Base-by-base conservation (phyloP, 2,113 vertebrate genomes). In the Pleuronectes platessa region DNA sequence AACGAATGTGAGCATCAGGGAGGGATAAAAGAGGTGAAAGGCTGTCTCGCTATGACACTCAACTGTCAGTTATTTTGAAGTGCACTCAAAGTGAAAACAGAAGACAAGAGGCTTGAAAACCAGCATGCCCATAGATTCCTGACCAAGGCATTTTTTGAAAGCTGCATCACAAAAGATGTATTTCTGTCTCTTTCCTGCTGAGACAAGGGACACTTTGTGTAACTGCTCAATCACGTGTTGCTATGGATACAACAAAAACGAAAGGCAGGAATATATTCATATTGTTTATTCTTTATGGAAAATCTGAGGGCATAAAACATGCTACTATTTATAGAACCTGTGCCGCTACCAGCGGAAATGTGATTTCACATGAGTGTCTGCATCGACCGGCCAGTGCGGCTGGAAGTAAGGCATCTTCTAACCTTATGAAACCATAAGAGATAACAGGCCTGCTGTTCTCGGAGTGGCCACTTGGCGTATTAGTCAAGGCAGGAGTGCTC, bases 191-290 rank as follows among this genome's bases (percentile, higher is more conserved):
- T 23, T 72, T 68, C 74, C 74, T 56, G 53, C 80, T 58, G 67
- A 90, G 74, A 88, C 79, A 86, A 82, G 78, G 42, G 72, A 85
- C 81, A 88, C 68, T 77, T 73, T 73, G 49, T 78, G 66, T 62
- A 49, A 27, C 51, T 70, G 62, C 70, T 82, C 78, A 74, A 85
- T 80, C 71, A 66, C 3, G 0, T 23, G 90, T 92, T 91, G 83
- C 90, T 76, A 92, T 91, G 91, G 90, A 89, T 78, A 93, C 86
- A 61, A 80, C 24, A 71, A 63, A 68, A 71, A 66, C 20, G 56
- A 64, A 64, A 76, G 37, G 67, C 62, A 65, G 75, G 62, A 76
- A 75, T 68, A 75, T 54, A 71, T 78, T 68, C 60, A 56, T 61
- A 81, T 74, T 76, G 83, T 88, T 87, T 31, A 31, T 31, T 79